A percentile compares a stretch with the other conserved stretches of the same genome.
These are phyloP conservation scores for Sminthurides bifidus DNA, from an alignment of 1,140 invertebrate species.

Conservation along the genomic window DNA sequence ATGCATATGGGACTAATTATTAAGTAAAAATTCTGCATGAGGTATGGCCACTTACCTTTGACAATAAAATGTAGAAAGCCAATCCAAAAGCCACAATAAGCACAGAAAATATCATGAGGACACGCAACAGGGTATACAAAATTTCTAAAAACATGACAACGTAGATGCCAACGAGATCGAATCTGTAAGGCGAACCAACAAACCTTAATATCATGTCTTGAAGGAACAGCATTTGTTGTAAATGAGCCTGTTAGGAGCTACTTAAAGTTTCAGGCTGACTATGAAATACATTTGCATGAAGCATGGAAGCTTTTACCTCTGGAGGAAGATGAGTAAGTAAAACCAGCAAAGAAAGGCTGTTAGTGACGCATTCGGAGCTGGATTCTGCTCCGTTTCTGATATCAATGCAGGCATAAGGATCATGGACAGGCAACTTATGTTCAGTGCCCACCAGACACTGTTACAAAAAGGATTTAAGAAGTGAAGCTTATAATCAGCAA, in stretches of 20 bases:
- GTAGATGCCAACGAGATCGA: constrained; percentile 63
- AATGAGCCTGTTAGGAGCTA: neutral
- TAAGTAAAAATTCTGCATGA: neutral
- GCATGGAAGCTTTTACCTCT: constrained; percentile 45
- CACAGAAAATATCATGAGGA: constrained; percentile 74
- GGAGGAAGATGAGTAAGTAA: constrained; percentile 66
- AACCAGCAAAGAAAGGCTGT: constrained; percentile 80
- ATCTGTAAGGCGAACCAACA: constrained; percentile 35
- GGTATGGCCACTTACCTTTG: constrained; percentile 52
- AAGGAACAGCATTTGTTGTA: neutral
- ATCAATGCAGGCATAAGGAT: constrained; percentile 43
- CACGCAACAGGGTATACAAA: constrained; percentile 62
- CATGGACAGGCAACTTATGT: constrained; percentile 53
- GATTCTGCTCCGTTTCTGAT: constrained; percentile 40
- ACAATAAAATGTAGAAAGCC: constrained; percentile 69
- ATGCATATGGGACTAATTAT: neutral
- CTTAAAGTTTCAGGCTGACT: neutral
- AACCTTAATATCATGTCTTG: constrained; percentile 10
- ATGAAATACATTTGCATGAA: neutral
- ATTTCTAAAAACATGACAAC: constrained; percentile 88
- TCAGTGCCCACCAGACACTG: constrained; percentile 61
- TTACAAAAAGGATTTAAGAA: neutral
- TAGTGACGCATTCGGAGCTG: constrained; percentile 54
- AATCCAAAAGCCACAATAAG: constrained; percentile 78
- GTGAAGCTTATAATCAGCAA: neutral